Evolutionary conservation across 2,113 vertebrate species (phyloP).

Genomic region (Archilochus colubris): DNA sequence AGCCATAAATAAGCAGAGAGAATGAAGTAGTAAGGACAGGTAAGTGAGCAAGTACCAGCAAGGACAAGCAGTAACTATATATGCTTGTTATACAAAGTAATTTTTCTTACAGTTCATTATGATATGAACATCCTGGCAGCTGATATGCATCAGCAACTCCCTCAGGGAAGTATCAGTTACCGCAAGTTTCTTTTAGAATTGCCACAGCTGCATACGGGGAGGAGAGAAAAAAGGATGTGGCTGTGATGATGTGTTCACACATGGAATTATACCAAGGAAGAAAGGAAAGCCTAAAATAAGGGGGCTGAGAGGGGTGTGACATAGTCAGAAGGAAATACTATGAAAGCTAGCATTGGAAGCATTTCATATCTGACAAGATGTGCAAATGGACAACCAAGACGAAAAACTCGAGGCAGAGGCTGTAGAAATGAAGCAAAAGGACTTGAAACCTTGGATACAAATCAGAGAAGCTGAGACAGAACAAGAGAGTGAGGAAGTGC

Average conservation of each 20-base stretch:
- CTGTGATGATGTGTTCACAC: fast-evolving
- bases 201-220: neutral
- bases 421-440: neutral
- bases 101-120: fast-evolving
- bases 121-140: neutral
- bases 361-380: neutral
- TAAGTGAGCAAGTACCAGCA: neutral
- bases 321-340: neutral
- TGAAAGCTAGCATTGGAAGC: neutral
- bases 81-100: fast-evolving
- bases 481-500: neutral
- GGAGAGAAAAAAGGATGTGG: neutral
- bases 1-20: neutral
- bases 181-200: neutral
- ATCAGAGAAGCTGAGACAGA: neutral
- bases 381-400: neutral
- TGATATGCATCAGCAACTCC: neutral
- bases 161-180: neutral
- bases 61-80: neutral
- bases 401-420: neutral
- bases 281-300: neutral
- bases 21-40: neutral
- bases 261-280: neutral
- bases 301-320: neutral
- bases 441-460: neutral